Conservation (phyloP, 2,113 vertebrate species). For the Octodon degus region DNA sequence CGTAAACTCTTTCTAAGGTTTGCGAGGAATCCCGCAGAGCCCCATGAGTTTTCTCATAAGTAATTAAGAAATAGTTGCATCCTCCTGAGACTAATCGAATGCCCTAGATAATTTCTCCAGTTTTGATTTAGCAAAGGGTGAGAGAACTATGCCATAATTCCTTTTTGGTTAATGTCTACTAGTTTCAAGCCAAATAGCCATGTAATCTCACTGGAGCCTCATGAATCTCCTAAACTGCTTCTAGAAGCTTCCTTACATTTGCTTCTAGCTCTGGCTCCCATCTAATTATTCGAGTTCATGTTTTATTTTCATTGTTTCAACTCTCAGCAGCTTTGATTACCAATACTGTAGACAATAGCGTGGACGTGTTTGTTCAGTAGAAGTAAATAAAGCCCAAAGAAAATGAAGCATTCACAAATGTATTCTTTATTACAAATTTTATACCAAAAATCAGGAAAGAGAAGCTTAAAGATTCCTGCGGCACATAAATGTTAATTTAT, state of each 20-base stretch:
- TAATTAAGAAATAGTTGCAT: slow-evolving; percentile 73
- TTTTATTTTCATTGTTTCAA: slow-evolving; percentile 58
- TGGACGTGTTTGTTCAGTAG: slow-evolving; percentile 48
- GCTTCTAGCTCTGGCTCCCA: slow-evolving; percentile 15
- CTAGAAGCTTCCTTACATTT: not conserved
- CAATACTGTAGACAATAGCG: not conserved
- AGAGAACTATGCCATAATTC: not conserved
- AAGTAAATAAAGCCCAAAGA: slow-evolving; percentile 61
- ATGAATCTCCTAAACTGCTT: not conserved
- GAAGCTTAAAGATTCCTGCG: slow-evolving; percentile 26
- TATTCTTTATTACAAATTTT: slow-evolving; percentile 1
- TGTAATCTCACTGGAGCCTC: not conserved
- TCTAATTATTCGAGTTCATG: slow-evolving; percentile 16
- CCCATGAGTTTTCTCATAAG: slow-evolving; percentile 36
- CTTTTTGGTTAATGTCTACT: not conserved
- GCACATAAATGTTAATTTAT: slow-evolving; percentile 62
- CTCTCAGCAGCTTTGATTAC: slow-evolving; percentile 39
- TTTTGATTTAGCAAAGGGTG: slow-evolving; percentile 40
- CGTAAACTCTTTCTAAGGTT: not conserved
- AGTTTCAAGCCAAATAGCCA: slow-evolving; percentile 8
- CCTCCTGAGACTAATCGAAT: slow-evolving; percentile 60
- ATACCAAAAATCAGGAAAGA: slow-evolving; percentile 42
- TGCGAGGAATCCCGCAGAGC: slow-evolving; percentile 61
- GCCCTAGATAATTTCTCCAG: slow-evolving; percentile 45
- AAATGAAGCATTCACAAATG: not conserved